Conservation (phyloP, 2,888 invertebrate genomes). For the Chaetoderma sp. region DNA sequence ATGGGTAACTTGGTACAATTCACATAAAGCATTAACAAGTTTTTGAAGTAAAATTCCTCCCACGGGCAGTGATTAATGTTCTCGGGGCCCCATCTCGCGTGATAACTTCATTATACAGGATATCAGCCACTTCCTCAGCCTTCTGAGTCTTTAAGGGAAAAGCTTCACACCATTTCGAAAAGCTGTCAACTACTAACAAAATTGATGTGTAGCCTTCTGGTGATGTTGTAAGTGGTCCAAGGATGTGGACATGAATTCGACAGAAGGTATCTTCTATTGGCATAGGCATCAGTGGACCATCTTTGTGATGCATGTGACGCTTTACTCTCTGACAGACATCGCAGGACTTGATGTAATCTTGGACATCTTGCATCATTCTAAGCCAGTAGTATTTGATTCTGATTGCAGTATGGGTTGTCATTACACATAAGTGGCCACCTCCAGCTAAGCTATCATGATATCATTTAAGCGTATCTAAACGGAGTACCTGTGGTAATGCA, state of each 20-base stretch:
- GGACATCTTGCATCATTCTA: neutral
- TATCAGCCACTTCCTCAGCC: neutral
- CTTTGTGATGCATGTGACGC: neutral
- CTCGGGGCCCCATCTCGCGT: neutral
- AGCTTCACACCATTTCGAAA: neutral
- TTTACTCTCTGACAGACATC: slow-evolving; percentile 5
- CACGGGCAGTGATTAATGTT: neutral
- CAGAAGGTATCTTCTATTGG: neutral
- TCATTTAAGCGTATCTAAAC: neutral
- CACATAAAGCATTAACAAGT: neutral
- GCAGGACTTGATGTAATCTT: slow-evolving; percentile 4
- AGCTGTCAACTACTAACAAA: neutral
- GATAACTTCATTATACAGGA: neutral
- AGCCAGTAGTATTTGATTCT: slow-evolving; percentile 8
- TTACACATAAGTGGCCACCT: neutral
- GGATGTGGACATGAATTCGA: neutral
- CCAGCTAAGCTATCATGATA: slow-evolving; percentile 12
- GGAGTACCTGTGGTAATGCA: neutral
- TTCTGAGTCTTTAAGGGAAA: slow-evolving; percentile 3
- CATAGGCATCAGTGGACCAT: slow-evolving; percentile 1
- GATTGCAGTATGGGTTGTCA: slow-evolving; percentile 2
- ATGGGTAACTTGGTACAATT: neutral
- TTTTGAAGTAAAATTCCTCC: neutral
- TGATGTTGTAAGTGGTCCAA: neutral
- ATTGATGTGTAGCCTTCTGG: neutral